Evolutionary conservation across 2,113 vertebrate genomes (phyloP), one percentile per base, ranked within the genome.

Genomic region (Origma solitaria): DNA sequence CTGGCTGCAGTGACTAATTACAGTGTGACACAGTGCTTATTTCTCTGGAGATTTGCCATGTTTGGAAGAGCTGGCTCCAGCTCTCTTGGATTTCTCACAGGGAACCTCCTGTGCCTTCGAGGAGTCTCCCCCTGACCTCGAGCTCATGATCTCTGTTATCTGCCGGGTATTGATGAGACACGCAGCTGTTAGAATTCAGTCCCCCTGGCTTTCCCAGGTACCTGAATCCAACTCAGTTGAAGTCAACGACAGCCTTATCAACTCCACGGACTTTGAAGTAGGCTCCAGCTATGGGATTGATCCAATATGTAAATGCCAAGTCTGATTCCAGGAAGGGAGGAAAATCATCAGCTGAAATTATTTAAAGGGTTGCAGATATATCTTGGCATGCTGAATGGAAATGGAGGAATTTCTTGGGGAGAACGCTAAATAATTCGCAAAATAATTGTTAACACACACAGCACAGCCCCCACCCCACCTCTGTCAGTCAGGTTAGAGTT

Each of bases 361-460:
- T 91, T 96, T 91, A 71, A 92, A 92, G 83, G n/a, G 69, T 86
- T 92, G 73, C 91, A 95, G 92, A 95, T 92, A 71, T 17, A 75
- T 84, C 65, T 86, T 95, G 91, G 91, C 86, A 68, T 75, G 60
- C 35, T 71, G 54, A 71, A 64, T 71, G 44, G 72, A 94, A 94
- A 81, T 22, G 47, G 57, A 84, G 56, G 78, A 78, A 90, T 91
- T 91, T 92, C 77, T 92, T 3, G 1, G 53, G 77, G 42, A 88
- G 86, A 89, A 79, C 0, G 6, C 68, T 71, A 70, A 94, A 54
- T 82, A 91, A 88, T 91, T 86, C 69, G 37, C 37, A 47, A 91
- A 81, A 21, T 87, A 89, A 91, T 83, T 88, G 60, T 51, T 88
- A 93, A 83, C 88, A 88, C 60, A 49, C 84, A 86, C 19, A 72